A percentile compares a stretch with the other conserved stretches of the same genome.
Evolutionary conservation across 1,140 invertebrate genomes (phyloP).

Genomic region (Drosophila biarmipes): DNA sequence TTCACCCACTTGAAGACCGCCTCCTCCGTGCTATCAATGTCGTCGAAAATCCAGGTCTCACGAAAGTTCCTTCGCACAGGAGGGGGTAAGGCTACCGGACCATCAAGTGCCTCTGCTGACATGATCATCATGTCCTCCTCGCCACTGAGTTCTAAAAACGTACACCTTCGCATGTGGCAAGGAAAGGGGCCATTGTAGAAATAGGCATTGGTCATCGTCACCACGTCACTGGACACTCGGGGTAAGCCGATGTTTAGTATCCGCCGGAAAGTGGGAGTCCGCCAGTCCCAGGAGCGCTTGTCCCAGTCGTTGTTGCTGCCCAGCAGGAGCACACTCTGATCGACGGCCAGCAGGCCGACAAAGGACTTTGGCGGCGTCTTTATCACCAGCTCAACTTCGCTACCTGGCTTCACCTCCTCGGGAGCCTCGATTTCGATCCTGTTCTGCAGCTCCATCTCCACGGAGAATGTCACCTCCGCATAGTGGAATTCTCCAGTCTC

Average conservation of each 20-base stretch:
- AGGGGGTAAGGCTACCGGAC: too few relatives aligned
- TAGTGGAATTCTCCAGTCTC: conserved; percentile 91
- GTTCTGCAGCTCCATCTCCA: conserved; percentile 92
- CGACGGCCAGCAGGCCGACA: conserved; percentile 92
- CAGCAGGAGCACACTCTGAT: conserved; percentile 93
- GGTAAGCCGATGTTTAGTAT: conserved; percentile 76
- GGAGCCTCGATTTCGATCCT: conserved; percentile 62
- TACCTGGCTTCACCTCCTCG: conserved; percentile 88
- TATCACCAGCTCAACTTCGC: conserved; percentile 90
- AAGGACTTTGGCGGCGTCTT: conserved; percentile 92
- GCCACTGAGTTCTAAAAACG: too few relatives aligned
- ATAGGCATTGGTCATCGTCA: conserved; percentile 78
- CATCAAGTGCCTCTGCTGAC: too few relatives aligned
- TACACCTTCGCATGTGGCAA: too few relatives aligned
- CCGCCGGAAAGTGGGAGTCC: conserved; percentile 77
- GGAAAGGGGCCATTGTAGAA: too few relatives aligned
- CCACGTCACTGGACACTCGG: conserved; percentile 66
- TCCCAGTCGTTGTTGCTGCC: conserved; percentile 64
- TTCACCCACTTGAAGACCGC: conserved; percentile 83
- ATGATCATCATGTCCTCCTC: too few relatives aligned
- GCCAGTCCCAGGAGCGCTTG: conserved; percentile 77
- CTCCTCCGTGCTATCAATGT: conserved; percentile 65
- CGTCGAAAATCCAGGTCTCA: conserved; percentile 79
- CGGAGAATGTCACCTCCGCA: conserved; percentile 91
- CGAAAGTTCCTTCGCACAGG: conserved; percentile 71